Base-by-base conservation (phyloP, 1,140 invertebrate species). In the Drosophila parvula region DNA sequence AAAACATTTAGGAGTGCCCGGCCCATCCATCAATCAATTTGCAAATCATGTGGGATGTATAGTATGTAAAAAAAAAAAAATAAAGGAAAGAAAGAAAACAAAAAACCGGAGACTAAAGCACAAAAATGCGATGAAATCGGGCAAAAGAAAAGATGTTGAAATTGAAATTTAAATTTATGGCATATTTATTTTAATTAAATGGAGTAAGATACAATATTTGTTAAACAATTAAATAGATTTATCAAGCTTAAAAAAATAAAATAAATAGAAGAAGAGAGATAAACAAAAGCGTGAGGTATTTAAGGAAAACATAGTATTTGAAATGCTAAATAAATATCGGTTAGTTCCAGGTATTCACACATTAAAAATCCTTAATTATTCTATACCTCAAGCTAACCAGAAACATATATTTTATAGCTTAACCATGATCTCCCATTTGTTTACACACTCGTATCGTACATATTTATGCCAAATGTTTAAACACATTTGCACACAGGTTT, bases 1-100 rank as follows among this genome's bases (percentile, higher is more conserved):
- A 65, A 69, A 62, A 50, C 59, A 82, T 67, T 74, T 71, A 69
- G 77, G 84, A 83, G 84, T 89, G 83, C 61, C 79, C 34, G 32
- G 12, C 51, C 64, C 73, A 48, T 48, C 70, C 79, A 88, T 88
- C 83, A 88, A 88, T 89, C 83, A 88, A 88, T 67, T 73, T 89
- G 68, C 48, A 71, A 74, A 83, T 83, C 79, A 88, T 89, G 79
- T 83, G 74, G 79, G 79, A 53, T 76, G 62, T 47, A 32, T 59
- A n/a, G n/a, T n/a, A n/a, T n/a, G 43, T 38, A 43, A 40, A 43
- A 45, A 30, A 51, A 51, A 55, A 61, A 50, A 77, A 55, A 41
- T 45, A 44, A 61, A 65, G 18, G 22, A 47, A 45, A 53, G 14
- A 40, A 30, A 60, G 4, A 65, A 44, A 1, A 43, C 32, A 60